Conservation (phyloP, 1,140 invertebrate genomes). For the Atta colombica region DNA sequence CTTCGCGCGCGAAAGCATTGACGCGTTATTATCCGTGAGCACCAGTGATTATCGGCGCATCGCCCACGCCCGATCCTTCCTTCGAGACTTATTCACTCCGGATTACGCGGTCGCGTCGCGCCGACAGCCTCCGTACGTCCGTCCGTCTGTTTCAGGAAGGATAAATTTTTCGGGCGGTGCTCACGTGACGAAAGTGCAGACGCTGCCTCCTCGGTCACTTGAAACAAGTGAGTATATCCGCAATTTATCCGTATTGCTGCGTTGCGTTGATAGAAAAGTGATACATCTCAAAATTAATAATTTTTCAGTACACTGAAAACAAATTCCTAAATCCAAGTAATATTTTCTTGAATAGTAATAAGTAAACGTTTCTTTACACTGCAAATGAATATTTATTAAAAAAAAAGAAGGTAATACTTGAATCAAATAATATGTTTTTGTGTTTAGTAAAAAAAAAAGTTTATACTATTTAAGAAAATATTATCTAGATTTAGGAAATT, state of each 20-base stretch:
- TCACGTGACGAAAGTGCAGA: conserved; percentile 78
- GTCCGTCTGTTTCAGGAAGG: conserved; percentile 47
- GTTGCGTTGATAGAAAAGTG: no score
- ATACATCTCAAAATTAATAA: no score
- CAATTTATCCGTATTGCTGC: no score
- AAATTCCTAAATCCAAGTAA: no score
- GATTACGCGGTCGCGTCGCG: conserved; percentile 67
- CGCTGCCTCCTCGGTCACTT: conserved; percentile 72
- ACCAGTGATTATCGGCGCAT: not conserved
- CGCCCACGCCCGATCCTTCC: conserved; percentile 43
- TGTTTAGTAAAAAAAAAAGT: no score
- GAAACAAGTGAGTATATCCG: conserved; percentile 73
- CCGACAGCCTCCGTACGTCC: conserved; percentile 56
- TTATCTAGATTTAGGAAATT: no score
- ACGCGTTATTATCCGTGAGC: conserved; percentile 22
- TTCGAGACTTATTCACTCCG: conserved; percentile 41
- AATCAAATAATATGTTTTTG: no score
- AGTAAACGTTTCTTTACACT: not conserved
- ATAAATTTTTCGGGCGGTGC: conserved; percentile 60
- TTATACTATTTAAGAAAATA: no score
- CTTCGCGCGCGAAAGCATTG: conserved; percentile 37
- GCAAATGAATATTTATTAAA: no score
- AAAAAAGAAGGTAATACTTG: no score
- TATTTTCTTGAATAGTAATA: no score
- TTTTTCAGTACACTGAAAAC: no score